phyloP scores from a whole-genome alignment of 2,888 invertebrate species.

The Corythucha ciliata region DNA sequence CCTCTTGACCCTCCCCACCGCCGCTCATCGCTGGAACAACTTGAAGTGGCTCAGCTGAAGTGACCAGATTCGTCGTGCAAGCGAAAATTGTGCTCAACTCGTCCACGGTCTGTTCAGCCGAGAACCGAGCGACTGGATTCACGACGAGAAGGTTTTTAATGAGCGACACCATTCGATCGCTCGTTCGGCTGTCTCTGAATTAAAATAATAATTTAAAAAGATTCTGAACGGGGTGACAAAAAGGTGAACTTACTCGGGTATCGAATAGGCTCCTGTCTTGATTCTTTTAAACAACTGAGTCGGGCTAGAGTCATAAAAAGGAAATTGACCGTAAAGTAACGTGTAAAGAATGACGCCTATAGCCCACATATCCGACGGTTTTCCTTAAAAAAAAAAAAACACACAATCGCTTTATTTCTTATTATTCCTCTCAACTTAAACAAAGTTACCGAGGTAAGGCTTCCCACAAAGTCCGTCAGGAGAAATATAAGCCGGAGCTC shows the following conservation, averaged over 20 bases:
- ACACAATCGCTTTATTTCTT: background rate
- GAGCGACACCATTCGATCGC: conserved; percentile 55
- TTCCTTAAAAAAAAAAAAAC: conserved; percentile 41
- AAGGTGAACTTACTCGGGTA: conserved; percentile 54
- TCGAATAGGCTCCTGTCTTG: conserved; percentile 61
- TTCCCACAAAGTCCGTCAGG: conserved; percentile 68
- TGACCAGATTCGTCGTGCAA: conserved; percentile 30
- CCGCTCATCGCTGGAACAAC: conserved; percentile 28
- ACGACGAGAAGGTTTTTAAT: conserved; percentile 58
- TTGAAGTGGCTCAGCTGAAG: conserved; percentile 37
- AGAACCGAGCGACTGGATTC: conserved; percentile 56
- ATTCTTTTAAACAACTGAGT: conserved; percentile 66
- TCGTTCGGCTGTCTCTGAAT: conserved; percentile 48
- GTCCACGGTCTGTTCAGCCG: conserved; percentile 58
- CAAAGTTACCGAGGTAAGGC: conserved; percentile 53
- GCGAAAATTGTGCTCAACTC: conserved; percentile 48
- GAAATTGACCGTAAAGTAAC: conserved; percentile 71
- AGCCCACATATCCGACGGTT: conserved; percentile 78
- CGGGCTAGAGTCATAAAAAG: conserved; percentile 66
- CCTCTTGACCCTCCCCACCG: background rate
- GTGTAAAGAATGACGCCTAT: conserved; percentile 68
- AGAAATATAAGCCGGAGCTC: conserved; percentile 71
- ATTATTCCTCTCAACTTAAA: no score
- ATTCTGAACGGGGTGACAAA: background rate
- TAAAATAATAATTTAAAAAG: background rate